Evolutionary conservation across 2,888 invertebrate species (phyloP), one percentile per base, ranked within the genome.

Genomic region (Volucella inanis): DNA sequence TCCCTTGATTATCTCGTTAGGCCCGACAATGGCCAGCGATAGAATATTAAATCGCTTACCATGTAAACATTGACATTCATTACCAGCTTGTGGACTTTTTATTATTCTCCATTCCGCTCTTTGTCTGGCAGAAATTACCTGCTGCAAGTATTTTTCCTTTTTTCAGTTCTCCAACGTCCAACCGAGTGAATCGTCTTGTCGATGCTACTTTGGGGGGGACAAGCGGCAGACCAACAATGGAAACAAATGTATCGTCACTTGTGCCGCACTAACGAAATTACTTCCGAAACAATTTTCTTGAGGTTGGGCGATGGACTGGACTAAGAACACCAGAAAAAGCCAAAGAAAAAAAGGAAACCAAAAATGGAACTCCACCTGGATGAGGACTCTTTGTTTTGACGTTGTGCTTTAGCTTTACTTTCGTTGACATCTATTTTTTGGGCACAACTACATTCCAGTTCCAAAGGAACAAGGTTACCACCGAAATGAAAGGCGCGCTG

Each of bases 1-100:
- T 81, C 81, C 52, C 81, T 85, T 85, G 85, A 85, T 85, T 85
- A 85, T 85, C 87, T 80, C 87, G 83, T 87, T 78, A 83, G 80
- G 72, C 77, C 71, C 83, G 72, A 71, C 82, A 82, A 87, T 85
- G 80, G 72, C 79, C 74, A 80, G 74, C 87, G 86, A 77, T 74
- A 81, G 86, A 87, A 87, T 86, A 87, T 86, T 87, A 81, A 87
- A 84, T 81, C 87, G 77, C 78, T 77, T 87, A 83, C 81, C 83
- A 87, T 87, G 87, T 87, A 87, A 87, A 87, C 87, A 87, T 87
- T 87, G 86, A 87, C 86, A 82, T 77, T 87, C 85, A 80, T 87
- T 87, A 87, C 85, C 87, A 75, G 81, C 81, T 72, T 72, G 80
- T 76, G 71, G 80, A 81, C 76, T 81, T 76, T 81, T 81, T 81